Conservation (phyloP, 2,888 invertebrate species). For the Acleris emargana region DNA sequence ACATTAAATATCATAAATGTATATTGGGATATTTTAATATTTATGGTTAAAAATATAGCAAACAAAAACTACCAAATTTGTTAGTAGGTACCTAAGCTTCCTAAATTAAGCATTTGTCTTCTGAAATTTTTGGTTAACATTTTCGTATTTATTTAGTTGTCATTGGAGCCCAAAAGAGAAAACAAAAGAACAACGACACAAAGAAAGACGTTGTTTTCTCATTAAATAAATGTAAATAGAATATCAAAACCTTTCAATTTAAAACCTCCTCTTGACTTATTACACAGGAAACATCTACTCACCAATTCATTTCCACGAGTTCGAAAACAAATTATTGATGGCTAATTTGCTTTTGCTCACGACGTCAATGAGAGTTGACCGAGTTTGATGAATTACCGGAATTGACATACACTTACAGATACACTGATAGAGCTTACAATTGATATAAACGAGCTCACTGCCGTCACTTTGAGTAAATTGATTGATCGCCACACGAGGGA, state of each 20-base stretch:
- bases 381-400: conserved; percentile 60
- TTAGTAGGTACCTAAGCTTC: too few relatives aligned
- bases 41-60: too few relatives aligned
- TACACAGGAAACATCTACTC: conserved; percentile 4
- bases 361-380: conserved; percentile 36
- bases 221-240: conserved; percentile 1
- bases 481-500: conserved; percentile 57
- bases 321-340: conserved; percentile 27
- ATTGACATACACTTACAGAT: conserved; percentile 52
- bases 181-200: neutral
- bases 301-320: conserved; percentile 11
- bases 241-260: neutral
- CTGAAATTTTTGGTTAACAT: too few relatives aligned
- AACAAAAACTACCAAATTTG: too few relatives aligned
- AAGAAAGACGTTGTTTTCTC: neutral
- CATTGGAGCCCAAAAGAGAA: too few relatives aligned
- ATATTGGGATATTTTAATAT: too few relatives aligned
- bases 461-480: conserved; percentile 62
- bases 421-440: conserved; percentile 58
- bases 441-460: conserved; percentile 62
- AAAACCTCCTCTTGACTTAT: neutral
- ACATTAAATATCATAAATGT: too few relatives aligned
- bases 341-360: conserved; percentile 6
- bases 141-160: too few relatives aligned
- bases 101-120: too few relatives aligned